These are phyloP conservation scores for Porites cylindrica DNA, from an alignment of 92 coral and sea anemone genomes.

Conservation along the genomic window DNA sequence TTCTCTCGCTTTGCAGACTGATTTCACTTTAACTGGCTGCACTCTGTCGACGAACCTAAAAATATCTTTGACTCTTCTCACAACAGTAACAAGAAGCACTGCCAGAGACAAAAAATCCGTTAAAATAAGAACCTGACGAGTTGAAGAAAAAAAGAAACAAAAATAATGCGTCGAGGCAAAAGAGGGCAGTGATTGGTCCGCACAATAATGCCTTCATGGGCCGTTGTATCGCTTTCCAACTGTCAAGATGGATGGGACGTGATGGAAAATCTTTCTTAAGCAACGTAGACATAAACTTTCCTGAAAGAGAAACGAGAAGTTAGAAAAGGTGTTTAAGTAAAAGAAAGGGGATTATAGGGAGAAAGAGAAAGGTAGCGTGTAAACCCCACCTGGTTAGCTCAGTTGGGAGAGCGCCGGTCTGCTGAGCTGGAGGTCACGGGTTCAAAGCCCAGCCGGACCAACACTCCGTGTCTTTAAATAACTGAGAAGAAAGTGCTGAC, in stretches of 20 bases:
- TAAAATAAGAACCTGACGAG: background rate
- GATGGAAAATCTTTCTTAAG: conserved; percentile 37
- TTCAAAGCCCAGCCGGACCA: no score
- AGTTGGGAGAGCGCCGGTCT: no score
- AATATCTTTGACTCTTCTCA: background rate
- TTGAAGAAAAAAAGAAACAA: background rate
- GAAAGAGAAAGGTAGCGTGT: no score
- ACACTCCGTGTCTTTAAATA: no score
- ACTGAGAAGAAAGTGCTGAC: no score
- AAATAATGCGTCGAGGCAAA: background rate
- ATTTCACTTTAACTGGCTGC: background rate
- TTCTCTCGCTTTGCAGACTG: background rate
- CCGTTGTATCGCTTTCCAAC: background rate
- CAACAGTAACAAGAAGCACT: background rate
- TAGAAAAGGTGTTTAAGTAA: background rate
- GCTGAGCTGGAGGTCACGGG: no score
- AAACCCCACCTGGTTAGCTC: no score
- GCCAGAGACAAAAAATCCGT: background rate
- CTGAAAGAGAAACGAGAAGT: conserved; percentile 30
- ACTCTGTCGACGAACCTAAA: background rate
- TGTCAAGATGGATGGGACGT: background rate
- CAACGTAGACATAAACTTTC: conserved; percentile 87
- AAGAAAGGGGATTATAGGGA: no score
- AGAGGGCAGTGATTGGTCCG: background rate
- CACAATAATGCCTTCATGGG: background rate